phyloP scores from a whole-genome alignment of 2,797 vertebrate species.

The Eulemur coronatus region DNA sequence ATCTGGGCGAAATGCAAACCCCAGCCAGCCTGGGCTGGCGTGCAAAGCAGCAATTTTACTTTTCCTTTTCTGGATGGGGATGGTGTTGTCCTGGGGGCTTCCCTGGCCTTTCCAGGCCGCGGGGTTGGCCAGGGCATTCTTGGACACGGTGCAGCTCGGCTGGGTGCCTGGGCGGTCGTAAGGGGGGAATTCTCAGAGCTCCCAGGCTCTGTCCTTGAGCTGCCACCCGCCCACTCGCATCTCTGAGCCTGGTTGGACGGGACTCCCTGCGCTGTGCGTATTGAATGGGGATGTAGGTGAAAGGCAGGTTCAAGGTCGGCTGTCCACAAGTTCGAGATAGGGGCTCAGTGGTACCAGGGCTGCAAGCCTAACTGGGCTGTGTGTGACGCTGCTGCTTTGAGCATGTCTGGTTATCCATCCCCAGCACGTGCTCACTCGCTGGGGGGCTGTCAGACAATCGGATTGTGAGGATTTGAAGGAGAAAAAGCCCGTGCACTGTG shows the following conservation, averaged over 20 bases:
- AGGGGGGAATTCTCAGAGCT: background rate
- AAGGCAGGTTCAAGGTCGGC: background rate
- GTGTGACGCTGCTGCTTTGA: background rate
- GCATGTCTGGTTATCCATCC: background rate
- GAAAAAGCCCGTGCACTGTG: background rate
- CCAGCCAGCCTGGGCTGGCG: background rate
- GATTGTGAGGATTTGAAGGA: background rate
- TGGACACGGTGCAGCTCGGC: accelerated
- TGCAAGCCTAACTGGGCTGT: background rate
- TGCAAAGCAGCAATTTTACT: background rate
- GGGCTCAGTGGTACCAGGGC: background rate
- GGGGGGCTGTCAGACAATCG: background rate
- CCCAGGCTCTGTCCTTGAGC: background rate
- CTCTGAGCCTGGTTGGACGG: background rate
- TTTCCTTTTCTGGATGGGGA: slow-evolving; percentile 16
- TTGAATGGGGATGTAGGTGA: background rate
- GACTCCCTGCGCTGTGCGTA: accelerated
- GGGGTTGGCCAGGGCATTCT: background rate
- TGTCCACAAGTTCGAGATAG: background rate
- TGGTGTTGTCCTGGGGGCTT: background rate
- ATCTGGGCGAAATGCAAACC: background rate
- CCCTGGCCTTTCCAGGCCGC: background rate
- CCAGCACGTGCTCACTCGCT: accelerated
- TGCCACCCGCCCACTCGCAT: background rate
- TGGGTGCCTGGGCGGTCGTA: accelerated